Evolutionary conservation across 1,140 invertebrate genomes (phyloP).

Genomic region (Scylla paramamosain): DNA sequence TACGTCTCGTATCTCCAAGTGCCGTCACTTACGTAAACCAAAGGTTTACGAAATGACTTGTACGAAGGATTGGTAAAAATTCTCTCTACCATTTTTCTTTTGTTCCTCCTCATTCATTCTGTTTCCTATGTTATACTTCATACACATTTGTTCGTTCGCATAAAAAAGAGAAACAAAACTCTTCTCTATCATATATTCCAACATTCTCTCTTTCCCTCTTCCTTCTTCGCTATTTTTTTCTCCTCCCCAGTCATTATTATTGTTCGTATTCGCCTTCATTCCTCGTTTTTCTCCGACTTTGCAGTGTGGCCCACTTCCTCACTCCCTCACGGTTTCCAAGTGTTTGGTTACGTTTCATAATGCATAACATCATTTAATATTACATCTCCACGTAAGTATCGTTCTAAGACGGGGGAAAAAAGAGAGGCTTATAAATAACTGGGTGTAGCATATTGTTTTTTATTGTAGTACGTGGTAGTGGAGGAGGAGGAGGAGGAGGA

Average conservation of each 20-base stretch:
- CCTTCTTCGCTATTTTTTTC: background rate
- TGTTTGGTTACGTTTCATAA: background rate
- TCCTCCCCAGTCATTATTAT: background rate
- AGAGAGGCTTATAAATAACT: background rate
- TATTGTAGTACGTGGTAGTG: background rate
- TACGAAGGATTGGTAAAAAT: no score
- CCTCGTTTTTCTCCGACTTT: background rate
- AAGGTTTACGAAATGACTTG: no score
- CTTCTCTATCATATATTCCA: background rate
- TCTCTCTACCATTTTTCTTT: no score
- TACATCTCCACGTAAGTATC: background rate
- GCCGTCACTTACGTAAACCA: no score
- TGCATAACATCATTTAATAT: background rate
- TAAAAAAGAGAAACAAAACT: no score
- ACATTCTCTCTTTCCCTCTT: background rate
- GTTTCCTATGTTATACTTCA: no score
- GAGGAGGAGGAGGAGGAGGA: background rate
- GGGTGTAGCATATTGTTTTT: background rate
- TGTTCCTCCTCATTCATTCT: no score
- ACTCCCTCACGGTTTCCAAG: no score
- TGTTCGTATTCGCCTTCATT: background rate
- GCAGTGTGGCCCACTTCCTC: no score
- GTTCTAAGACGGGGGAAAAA: no score
- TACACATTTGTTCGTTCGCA: no score
- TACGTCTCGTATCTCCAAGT: no score